Evolutionary conservation across 2,888 invertebrate genomes (phyloP).

Genomic region (Agrenia bidenticulata): DNA sequence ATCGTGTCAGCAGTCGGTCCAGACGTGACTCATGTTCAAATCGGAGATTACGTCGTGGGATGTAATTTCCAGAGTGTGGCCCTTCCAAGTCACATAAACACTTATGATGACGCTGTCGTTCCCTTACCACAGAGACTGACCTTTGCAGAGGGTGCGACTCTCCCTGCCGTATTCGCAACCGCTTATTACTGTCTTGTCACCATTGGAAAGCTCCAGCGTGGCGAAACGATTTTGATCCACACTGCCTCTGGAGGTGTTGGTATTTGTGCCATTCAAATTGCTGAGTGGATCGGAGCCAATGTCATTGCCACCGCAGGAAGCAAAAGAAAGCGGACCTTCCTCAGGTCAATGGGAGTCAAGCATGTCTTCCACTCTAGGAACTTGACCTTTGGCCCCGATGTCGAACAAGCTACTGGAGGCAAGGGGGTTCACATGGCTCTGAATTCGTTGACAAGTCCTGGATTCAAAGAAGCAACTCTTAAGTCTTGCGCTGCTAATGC

Average conservation of each 20-base stretch:
- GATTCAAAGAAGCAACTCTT: constrained; percentile 22
- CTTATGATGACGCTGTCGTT: constrained; percentile 24
- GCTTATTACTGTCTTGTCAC: constrained; percentile 34
- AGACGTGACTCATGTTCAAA: constrained; percentile 22
- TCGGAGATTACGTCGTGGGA: constrained; percentile 39
- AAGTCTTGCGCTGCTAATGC: constrained; percentile 3
- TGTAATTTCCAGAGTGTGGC: constrained; percentile 32
- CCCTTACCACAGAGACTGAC: constrained; percentile 24
- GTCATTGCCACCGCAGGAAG: constrained; percentile 31
- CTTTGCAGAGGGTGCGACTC: constrained; percentile 35
- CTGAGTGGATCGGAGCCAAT: constrained; percentile 17
- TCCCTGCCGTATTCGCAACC: constrained; percentile 39
- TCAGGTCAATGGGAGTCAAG: constrained; percentile 19
- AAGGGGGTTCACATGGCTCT: constrained; percentile 18
- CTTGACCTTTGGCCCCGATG: constrained; percentile 7
- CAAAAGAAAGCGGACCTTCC: constrained; percentile 18
- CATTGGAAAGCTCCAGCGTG: constrained; percentile 24
- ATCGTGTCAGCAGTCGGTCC: constrained; percentile 26
- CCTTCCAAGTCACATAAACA: constrained; percentile 34
- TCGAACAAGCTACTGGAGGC: constrained; percentile 16
- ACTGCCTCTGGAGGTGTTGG: constrained; percentile 36
- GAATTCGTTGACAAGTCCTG: constrained; percentile 20
- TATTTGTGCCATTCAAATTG: constrained; percentile 29
- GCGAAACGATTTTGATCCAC: constrained; percentile 40
- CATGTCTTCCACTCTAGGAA: constrained; percentile 18